Evolutionary conservation across 2,113 vertebrate genomes (phyloP).

Genomic region (Entomyzon cyanotis): DNA sequence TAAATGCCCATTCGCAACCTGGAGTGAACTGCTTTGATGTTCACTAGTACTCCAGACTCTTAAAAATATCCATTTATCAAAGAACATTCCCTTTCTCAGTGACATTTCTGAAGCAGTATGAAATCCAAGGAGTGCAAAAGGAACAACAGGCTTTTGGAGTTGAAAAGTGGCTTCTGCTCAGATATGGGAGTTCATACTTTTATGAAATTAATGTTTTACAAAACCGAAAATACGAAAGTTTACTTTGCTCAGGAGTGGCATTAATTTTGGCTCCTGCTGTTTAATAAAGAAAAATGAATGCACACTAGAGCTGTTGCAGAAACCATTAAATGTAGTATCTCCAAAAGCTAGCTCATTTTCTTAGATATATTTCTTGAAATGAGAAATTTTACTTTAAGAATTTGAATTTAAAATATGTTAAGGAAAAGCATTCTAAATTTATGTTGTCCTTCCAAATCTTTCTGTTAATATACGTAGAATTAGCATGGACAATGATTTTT

Average conservation of each 20-base stretch:
- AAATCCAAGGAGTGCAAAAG: neutral
- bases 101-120: neutral
- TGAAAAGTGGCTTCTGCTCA: neutral
- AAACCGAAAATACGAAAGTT: slow-evolving; percentile 2
- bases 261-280: neutral
- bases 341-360: neutral
- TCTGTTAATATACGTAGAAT: neutral
- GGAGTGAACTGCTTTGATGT: neutral
- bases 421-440: neutral
- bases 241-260: neutral
- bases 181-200: neutral
- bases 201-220: slow-evolving; percentile 29
- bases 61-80: neutral
- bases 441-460: neutral
- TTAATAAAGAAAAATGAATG: neutral
- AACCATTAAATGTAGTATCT: neutral
- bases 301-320: neutral
- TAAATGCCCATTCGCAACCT: neutral
- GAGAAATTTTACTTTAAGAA: neutral
- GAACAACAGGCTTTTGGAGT: neutral
- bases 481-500: neutral
- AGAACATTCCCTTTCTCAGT: neutral
- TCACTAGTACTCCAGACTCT: neutral
- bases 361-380: neutral
- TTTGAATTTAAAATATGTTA: neutral